phyloP scores from a whole-genome alignment of 2,113 vertebrate genomes.

The Psophia crepitans region DNA sequence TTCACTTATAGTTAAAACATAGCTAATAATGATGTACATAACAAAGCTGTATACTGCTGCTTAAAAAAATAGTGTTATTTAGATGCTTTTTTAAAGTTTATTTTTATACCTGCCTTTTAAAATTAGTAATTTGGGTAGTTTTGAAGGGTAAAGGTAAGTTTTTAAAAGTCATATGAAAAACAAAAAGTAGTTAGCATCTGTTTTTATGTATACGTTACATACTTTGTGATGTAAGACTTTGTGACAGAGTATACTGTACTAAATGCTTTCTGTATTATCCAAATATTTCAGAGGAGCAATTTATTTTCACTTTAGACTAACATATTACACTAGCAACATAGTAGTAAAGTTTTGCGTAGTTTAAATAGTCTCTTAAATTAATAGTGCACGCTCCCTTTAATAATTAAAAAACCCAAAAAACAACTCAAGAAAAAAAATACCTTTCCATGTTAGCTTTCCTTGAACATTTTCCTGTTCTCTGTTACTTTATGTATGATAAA shows the following conservation, averaged over 20 bases:
- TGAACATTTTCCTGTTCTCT: not conserved
- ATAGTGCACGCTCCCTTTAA: not conserved
- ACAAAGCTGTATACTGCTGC: not conserved
- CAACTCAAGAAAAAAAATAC: not conserved
- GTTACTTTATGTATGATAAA: not conserved
- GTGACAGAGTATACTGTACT: not conserved
- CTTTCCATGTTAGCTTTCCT: not conserved
- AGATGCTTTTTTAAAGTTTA: not conserved
- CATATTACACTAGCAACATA: not conserved
- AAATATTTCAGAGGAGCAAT: not conserved
- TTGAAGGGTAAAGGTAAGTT: not conserved
- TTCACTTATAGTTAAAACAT: slow-evolving; percentile 5
- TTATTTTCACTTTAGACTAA: not conserved
- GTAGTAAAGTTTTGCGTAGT: not conserved
- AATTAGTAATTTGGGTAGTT: not conserved
- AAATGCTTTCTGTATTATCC: not conserved
- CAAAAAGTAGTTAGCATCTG: not conserved
- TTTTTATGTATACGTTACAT: not conserved
- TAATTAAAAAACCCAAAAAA: not conserved
- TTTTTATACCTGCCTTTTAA: not conserved
- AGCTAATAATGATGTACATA: not conserved
- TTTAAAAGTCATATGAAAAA: not conserved
- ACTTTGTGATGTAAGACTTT: not conserved
- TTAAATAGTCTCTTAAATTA: not conserved
- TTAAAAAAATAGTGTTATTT: not conserved